These are phyloP conservation scores for Lepisosteus oculatus DNA, from an alignment of 2,113 vertebrate genomes.

Conservation along the genomic window DNA sequence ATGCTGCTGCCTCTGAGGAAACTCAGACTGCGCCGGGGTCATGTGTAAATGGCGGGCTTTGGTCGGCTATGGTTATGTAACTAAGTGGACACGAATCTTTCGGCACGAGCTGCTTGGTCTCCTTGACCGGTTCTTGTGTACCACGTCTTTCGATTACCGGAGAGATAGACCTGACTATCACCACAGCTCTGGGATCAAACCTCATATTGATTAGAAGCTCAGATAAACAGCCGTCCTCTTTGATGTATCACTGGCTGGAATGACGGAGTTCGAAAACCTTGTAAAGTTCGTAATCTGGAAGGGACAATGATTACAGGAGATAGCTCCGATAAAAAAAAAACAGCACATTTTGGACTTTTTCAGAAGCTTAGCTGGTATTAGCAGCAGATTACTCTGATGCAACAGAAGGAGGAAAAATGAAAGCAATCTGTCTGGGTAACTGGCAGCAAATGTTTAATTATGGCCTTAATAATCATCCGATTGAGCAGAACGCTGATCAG, in stretches of 20 bases:
- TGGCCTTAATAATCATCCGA: background rate
- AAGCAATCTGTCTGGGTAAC: conserved; percentile 11
- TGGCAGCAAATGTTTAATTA: conserved; percentile 9
- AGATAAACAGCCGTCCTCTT: conserved; percentile 11
- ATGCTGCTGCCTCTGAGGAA: too few species aligned
- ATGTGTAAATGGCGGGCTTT: background rate
- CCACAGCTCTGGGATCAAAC: background rate
- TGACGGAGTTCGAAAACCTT: conserved; percentile 2
- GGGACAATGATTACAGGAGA: conserved; percentile 2
- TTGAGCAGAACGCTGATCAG: conserved; percentile 3
- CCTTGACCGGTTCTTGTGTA: background rate
- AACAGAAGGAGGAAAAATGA: conserved; percentile 5
- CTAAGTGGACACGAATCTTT: background rate
- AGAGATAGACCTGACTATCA: conserved; percentile 1
- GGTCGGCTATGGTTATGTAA: background rate
- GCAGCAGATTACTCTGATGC: conserved; percentile 1
- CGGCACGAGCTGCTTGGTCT: background rate
- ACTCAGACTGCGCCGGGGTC: too few species aligned
- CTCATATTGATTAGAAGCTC: conserved; percentile 14
- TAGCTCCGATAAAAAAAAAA: background rate
- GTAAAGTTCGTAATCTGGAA: conserved; percentile 3
- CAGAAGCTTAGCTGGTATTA: conserved; percentile 10
- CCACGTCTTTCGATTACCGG: background rate
- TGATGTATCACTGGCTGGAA: background rate
- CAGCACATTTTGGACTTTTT: conserved; percentile 5